Conservation (phyloP, 37 sponge, comb jelly and placozoan species). For the Ianthella basta region DNA sequence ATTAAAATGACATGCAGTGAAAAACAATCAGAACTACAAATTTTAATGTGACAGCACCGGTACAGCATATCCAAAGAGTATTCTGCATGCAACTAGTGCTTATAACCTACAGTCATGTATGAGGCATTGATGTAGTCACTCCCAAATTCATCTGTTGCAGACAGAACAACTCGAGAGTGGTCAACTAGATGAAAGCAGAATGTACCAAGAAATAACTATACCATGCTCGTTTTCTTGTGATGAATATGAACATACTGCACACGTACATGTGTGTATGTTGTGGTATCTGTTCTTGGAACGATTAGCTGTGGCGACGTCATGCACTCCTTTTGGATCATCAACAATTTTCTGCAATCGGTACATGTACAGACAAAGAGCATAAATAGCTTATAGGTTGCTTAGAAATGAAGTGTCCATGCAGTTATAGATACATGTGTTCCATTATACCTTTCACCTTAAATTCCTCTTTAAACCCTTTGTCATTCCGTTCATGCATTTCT, state of each 20-base stretch:
- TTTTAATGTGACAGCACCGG: neutral
- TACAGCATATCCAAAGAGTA: too few relatives aligned
- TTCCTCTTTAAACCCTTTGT: constrained; percentile 6
- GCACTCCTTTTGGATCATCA: neutral
- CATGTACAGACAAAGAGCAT: neutral
- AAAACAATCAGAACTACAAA: neutral
- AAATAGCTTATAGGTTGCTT: neutral
- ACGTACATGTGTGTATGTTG: constrained; percentile 85
- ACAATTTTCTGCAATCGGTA: constrained; percentile 1
- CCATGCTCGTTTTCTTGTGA: constrained; percentile 77
- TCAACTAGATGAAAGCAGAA: constrained; percentile 59
- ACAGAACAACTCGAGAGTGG: constrained; percentile 83
- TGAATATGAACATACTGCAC: neutral
- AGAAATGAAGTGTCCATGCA: too few relatives aligned
- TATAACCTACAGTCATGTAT: constrained; percentile 53
- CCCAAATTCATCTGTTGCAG: constrained; percentile 52
- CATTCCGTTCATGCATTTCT: neutral
- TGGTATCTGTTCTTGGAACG: constrained; percentile 93
- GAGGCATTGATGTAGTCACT: constrained; percentile 90
- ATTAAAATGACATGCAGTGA: neutral
- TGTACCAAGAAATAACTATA: constrained; percentile 58
- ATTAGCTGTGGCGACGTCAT: constrained; percentile 32
- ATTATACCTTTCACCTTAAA: neutral
- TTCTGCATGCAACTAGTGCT: neutral
- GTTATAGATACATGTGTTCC: neutral